Evolutionary conservation across 1,140 invertebrate genomes (phyloP).

Genomic region (Sesamia nonagrioides): DNA sequence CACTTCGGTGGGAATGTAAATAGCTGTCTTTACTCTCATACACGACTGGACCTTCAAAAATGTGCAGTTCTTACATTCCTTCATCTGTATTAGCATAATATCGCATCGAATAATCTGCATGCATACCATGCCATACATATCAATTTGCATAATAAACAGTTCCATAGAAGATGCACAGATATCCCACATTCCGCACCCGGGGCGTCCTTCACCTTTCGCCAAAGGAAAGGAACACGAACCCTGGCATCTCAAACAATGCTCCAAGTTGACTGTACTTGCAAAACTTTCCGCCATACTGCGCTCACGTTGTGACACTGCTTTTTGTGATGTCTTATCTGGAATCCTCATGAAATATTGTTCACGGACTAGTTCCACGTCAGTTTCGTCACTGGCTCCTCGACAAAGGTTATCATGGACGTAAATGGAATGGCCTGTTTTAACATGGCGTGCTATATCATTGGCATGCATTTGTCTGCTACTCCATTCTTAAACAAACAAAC

Average conservation of each 20-base stretch:
- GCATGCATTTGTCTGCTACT: background rate
- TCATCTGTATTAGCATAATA: slow-evolving; percentile 51
- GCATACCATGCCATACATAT: slow-evolving; percentile 34
- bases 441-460: slow-evolving; percentile 20
- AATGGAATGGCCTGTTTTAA: slow-evolving; percentile 53
- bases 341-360: slow-evolving; percentile 72
- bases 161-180: slow-evolving; percentile 58
- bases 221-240: slow-evolving; percentile 75
- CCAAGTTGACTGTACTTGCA: slow-evolving; percentile 74
- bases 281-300: slow-evolving; percentile 73
- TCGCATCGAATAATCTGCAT: slow-evolving; percentile 34
- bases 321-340: slow-evolving; percentile 78
- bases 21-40: slow-evolving; percentile 44
- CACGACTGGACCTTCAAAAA: slow-evolving; percentile 34
- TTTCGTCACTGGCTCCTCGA: slow-evolving; percentile 71
- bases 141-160: slow-evolving; percentile 67
- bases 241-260: slow-evolving; percentile 76
- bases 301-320: slow-evolving; percentile 73
- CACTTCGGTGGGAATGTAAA: slow-evolving; percentile 67
- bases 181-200: slow-evolving; percentile 66
- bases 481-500: slow-evolving; percentile 28
- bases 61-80: slow-evolving; percentile 22
- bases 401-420: slow-evolving; percentile 71
- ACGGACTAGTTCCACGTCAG: slow-evolving; percentile 71
- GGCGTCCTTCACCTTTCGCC: slow-evolving; percentile 81